Percentiles rank a stretch among this genome's conserved stretches.
phyloP scores from a whole-genome alignment of 2,797 vertebrate genomes.

The Okamejei kenojei region DNA sequence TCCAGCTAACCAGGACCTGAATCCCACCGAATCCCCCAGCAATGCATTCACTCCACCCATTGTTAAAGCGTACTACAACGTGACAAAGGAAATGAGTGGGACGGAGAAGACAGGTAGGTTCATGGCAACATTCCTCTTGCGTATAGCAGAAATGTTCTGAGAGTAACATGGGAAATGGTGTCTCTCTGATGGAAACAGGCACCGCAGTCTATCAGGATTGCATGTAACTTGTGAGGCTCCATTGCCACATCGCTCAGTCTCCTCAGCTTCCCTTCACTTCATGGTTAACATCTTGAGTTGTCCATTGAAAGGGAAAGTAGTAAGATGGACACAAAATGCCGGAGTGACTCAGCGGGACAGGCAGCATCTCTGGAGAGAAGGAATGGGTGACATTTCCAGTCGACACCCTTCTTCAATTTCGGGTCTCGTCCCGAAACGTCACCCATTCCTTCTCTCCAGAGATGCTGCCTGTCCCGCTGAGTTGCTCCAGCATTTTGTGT shows the following conservation, averaged over 20 bases:
- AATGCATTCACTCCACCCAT: not conserved
- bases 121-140: not conserved
- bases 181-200: not conserved
- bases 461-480: no score
- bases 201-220: not conserved
- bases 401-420: no score
- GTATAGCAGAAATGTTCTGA: not conserved
- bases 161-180: not conserved
- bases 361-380: no score
- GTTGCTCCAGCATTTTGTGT: no score
- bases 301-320: not conserved
- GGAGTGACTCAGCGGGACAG: no score
- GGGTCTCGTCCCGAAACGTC: no score
- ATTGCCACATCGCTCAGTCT: not conserved
- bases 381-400: no score
- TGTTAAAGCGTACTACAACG: not conserved
- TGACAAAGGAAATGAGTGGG: not conserved
- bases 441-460: no score
- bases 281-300: not conserved
- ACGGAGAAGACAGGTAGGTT: slow-evolving; percentile 9
- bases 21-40: not conserved
- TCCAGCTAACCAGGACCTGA: not conserved
- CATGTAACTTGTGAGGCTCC: not conserved
- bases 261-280: not conserved
- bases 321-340: no score